Evolutionary conservation across 2,888 invertebrate genomes (phyloP), one percentile per base, ranked within the genome.

Genomic region (Caenorhabditis sinica): DNA sequence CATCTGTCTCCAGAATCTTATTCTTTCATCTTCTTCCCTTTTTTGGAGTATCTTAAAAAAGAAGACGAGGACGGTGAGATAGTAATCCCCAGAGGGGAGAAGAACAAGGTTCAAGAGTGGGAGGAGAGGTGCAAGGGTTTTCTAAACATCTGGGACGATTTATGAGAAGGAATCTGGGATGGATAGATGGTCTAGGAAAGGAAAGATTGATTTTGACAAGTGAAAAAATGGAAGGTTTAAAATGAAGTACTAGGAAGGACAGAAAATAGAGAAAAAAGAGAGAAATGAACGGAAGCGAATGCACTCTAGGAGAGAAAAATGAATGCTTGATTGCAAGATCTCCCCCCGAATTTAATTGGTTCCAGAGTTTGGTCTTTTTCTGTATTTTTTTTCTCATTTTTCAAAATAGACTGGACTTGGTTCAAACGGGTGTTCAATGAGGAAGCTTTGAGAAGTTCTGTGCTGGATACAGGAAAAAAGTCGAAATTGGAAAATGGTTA

Each of bases 1-100:
- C 81, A 74, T 73, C 73, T 68, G 68, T 73, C 81, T 68, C 61
- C 76, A 69, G 68, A 69, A 76, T 76, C 76, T 60, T 76, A 74
- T 74, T 76, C 76, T 76, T 76, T 76, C 68, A 76, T 76, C 76
- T 76, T 69, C 28, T 76, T 8, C 49, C 0, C 20, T 49, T 79
- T 72, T 71, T 53, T 49, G 36, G 45, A 51, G 61, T 40, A n/a
- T 45, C 56, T 40, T 36, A n/a, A 61, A 45, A 69, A 33, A 33
- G 30, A 63, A 20, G n/a, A 36, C 45, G 36, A 74, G 40, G 61
- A 71, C 68, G 82, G 77, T 72, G 73, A 68, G 68, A 73, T 71
- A 73, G 73, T 74, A 68, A 77, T 73, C 79, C 74, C 81, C 30
- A 51, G 76, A 74, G 77, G 23, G 28, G 40, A 33, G 65, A 45